Base-by-base conservation (phyloP, 1,140 invertebrate genomes). In the Pemphigus obesinymphae region DNA sequence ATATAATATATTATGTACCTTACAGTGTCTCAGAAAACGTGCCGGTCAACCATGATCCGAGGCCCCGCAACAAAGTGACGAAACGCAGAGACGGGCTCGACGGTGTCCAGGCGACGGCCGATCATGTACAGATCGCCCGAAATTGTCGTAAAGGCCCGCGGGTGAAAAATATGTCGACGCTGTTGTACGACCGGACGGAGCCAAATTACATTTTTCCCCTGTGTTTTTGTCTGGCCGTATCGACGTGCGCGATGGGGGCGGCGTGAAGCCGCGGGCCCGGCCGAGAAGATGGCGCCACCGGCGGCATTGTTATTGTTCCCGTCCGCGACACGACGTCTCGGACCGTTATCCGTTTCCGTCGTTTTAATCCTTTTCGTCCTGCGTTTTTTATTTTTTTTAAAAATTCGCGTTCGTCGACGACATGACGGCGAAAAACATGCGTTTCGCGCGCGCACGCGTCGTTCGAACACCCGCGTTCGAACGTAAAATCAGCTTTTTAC, bases 41-140 rank as follows among this genome's bases (percentile, higher is more conserved):
- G 55, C 37, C 53, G 55, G 55, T 23, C 55, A 45, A 80, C 37
- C 76, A 80, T 80, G 76, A 80, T 80, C 76, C 76, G 76, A 80
- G 76, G 76, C 76, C 40, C 55, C 43, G 55, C 23, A 43, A 80
- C 31, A 31, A 63, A 45, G 53, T 20, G 3, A 43, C 26, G 23
- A 40, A 76, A 78, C n/a, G 61, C n/a, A 26, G 15, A 26, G 15
- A 40, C 8, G 0, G 13, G 31, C 23, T 40, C 23, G 29, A 63
- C 1, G 43, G 26, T 20, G 17, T 0, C 50, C n/a, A 6, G 70
- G 23, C 45, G 70, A 31, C 1, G 15, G 58, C n/a, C n/a, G 75
- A 55, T 34, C 53, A 58, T 58, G 34, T 58, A 58, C 75, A 26
- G 50, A 78, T 40, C n/a, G 53, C 53, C 34, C 58, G n/a, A 40